Evolutionary conservation across 1,140 invertebrate species (phyloP).

Genomic region (Drosophila busckii): DNA sequence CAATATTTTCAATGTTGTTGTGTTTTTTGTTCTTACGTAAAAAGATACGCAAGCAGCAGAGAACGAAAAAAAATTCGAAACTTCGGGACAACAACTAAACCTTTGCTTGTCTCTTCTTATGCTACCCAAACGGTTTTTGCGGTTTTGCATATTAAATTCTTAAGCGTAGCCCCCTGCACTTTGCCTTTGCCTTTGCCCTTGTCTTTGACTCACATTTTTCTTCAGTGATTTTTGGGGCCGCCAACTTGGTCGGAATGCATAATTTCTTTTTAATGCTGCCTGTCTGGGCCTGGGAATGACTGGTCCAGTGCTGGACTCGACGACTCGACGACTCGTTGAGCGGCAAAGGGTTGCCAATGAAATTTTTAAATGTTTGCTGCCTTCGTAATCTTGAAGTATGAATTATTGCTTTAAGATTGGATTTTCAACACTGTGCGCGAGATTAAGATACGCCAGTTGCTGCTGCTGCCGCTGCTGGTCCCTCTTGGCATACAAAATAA

Average conservation of each 20-base stretch:
- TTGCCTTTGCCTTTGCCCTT: too few species aligned
- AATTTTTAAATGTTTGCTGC: conserved; percentile 77
- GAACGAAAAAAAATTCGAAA: too few species aligned
- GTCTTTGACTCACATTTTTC: conserved; percentile 55
- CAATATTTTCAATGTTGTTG: conserved; percentile 73
- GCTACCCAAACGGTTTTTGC: conserved; percentile 68
- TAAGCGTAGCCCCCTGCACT: conserved; percentile 28
- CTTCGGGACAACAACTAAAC: conserved; percentile 6
- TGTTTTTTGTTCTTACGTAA: conserved; percentile 46
- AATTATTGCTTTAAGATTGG: conserved; percentile 78
- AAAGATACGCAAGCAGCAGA: conserved; percentile 59
- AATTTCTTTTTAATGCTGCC: conserved; percentile 75
- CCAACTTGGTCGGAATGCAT: conserved; percentile 75
- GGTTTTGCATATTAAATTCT: conserved; percentile 78
- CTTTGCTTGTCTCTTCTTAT: conserved; percentile 26
- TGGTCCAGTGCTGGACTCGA: background rate
- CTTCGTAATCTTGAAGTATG: conserved; percentile 77
- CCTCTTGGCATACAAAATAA: conserved; percentile 34
- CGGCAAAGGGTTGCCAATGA: too few species aligned
- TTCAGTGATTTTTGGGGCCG: conserved; percentile 72
- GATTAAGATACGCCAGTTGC: conserved; percentile 75
- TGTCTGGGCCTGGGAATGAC: conserved; percentile 15
- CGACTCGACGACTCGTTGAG: conserved; percentile 23
- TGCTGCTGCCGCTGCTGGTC: too few species aligned
- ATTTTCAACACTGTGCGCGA: conserved; percentile 78